These are phyloP conservation scores for Ommatoiulus sabulosus DNA, from an alignment of 2,888 invertebrate species.

Conservation along the genomic window DNA sequence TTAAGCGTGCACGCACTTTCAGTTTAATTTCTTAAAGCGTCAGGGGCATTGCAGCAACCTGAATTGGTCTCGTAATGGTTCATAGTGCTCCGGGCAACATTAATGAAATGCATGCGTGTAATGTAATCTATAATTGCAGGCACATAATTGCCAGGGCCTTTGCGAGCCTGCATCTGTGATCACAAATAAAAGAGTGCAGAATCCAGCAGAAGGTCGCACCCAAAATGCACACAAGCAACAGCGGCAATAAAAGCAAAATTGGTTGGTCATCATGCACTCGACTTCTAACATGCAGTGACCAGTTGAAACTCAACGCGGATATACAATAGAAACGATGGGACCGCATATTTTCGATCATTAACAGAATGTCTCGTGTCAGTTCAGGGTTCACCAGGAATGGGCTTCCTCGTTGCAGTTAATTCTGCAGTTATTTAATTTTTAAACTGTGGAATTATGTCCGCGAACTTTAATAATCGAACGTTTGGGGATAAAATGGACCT, in stretches of 20 bases:
- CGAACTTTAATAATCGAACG: no score
- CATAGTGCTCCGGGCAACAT: not conserved
- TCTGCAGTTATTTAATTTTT: no score
- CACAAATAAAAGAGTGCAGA: not conserved
- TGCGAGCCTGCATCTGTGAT: not conserved
- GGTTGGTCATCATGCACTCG: not conserved
- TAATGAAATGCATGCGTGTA: constrained; percentile 10
- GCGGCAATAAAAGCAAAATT: not conserved
- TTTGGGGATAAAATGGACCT: no score
- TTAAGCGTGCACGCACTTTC: not conserved
- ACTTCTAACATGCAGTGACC: not conserved
- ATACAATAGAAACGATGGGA: no score
- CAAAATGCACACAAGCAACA: not conserved
- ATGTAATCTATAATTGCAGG: constrained; percentile 19
- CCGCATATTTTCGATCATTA: no score
- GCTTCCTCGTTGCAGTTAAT: no score
- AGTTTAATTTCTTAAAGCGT: constrained; percentile 10
- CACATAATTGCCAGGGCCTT: not conserved
- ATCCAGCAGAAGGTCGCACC: not conserved
- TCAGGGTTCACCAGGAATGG: no score
- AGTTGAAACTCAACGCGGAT: not conserved
- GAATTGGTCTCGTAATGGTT: constrained; percentile 1
- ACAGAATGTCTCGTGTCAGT: no score
- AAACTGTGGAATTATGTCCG: no score
- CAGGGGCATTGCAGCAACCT: not conserved